Percentiles rank a stretch among this genome's conserved stretches.
Evolutionary conservation across 1,140 invertebrate species (phyloP).

Genomic region (Drosophila arizonae): DNA sequence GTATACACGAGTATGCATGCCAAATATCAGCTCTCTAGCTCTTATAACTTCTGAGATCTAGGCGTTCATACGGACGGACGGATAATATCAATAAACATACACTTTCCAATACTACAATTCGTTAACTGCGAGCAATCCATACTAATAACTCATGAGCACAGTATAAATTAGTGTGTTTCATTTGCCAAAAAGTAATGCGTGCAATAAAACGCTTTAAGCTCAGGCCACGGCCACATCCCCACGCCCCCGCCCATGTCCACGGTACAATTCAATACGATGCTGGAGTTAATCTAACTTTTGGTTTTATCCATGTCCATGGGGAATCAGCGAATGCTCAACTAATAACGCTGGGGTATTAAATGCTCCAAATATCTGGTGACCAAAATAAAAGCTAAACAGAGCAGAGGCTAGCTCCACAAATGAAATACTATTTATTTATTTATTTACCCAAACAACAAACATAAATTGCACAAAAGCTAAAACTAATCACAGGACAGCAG

Average conservation of each 20-base stretch:
- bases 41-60: too few relatives aligned
- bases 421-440: slow-evolving; percentile 34
- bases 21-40: too few relatives aligned
- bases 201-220: neutral
- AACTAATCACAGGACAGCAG: slow-evolving; percentile 42
- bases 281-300: slow-evolving; percentile 14
- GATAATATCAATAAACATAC: too few relatives aligned
- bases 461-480: slow-evolving; percentile 42
- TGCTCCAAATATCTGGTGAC: slow-evolving; percentile 13
- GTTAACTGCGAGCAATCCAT: too few relatives aligned
- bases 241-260: neutral
- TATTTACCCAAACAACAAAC: slow-evolving; percentile 6
- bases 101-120: too few relatives aligned
- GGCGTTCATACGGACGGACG: too few relatives aligned
- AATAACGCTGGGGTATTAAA: slow-evolving; percentile 8
- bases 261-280: neutral
- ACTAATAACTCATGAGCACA: too few relatives aligned
- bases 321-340: slow-evolving; percentile 10
- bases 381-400: slow-evolving; percentile 12
- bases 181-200: neutral
- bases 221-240: neutral
- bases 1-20: too few relatives aligned
- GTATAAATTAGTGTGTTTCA: too few relatives aligned
- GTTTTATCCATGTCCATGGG: neutral
- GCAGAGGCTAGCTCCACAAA: slow-evolving; percentile 1